These are phyloP conservation scores for Stictocephala bisonia DNA, from an alignment of 2,888 invertebrate genomes.

Conservation along the genomic window DNA sequence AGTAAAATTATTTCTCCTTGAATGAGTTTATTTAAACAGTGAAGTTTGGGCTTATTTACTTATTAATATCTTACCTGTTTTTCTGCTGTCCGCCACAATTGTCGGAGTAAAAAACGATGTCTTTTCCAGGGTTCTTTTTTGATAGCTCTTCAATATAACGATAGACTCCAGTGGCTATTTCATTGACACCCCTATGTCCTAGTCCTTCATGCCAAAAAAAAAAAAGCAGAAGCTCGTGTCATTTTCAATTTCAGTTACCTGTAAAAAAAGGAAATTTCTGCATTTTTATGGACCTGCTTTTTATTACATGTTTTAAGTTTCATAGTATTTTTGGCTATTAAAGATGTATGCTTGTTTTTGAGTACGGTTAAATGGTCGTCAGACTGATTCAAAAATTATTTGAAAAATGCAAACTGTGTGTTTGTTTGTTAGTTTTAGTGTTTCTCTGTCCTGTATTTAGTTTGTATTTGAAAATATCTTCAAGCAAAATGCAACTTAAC, in stretches of 20 bases:
- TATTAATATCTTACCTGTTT: conserved; percentile 40
- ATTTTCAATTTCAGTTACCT: conserved; percentile 25
- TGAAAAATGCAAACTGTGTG: background rate
- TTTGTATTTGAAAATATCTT: conserved; percentile 13
- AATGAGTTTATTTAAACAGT: conserved; percentile 8
- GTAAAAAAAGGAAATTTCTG: background rate
- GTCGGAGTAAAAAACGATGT: conserved; percentile 53
- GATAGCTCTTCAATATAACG: conserved; percentile 8
- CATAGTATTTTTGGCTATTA: no score
- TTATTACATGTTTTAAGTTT: no score
- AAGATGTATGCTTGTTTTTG: no score
- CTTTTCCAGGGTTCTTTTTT: conserved; percentile 15
- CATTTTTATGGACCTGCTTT: background rate
- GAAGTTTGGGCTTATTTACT: conserved; percentile 4
- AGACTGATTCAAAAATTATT: background rate
- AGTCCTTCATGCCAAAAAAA: conserved; percentile 46
- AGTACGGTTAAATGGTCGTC: no score
- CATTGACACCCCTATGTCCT: conserved; percentile 44
- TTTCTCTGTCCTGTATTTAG: background rate
- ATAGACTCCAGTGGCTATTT: conserved; percentile 45
- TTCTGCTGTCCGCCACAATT: conserved; percentile 53
- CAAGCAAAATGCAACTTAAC: conserved; percentile 22
- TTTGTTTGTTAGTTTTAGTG: background rate
- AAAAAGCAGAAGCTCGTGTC: conserved; percentile 28
- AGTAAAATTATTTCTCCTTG: conserved; percentile 3